These are phyloP conservation scores for Sarcoramphus papa DNA, from an alignment of 2,797 vertebrate genomes.

Conservation along the genomic window DNA sequence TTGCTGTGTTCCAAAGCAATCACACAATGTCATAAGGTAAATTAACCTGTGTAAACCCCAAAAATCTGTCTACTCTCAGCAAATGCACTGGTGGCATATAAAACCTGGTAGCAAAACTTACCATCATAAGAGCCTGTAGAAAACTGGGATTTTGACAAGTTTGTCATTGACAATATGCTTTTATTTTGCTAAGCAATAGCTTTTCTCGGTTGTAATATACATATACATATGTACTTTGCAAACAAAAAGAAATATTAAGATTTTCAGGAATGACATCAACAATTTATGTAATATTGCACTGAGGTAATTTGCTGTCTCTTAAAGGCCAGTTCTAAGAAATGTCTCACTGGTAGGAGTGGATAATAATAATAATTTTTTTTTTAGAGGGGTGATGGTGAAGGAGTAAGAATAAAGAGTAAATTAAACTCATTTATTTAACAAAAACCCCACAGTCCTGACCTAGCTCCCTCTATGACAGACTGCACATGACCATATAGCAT, in stretches of 20 bases:
- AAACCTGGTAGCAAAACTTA: not conserved
- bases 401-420: not conserved
- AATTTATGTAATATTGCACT: not conserved
- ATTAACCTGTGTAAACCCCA: not conserved
- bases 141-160: not conserved
- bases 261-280: not conserved
- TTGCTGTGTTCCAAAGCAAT: not conserved
- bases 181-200: not conserved
- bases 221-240: not conserved
- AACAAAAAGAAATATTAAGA: not conserved
- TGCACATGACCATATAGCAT: fast-evolving
- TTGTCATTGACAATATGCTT: not conserved
- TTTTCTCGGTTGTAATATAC: not conserved
- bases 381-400: fast-evolving
- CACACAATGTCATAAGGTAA: not conserved
- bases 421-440: not conserved
- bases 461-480: not conserved
- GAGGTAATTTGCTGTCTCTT: not conserved
- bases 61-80: not conserved
- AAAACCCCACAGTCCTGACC: not conserved
- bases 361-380: not conserved
- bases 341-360: not conserved
- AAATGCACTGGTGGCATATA: not conserved
- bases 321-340: not conserved
- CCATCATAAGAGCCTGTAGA: not conserved